Base-by-base conservation (phyloP, 2,888 invertebrate species). In the Anodontia alba region DNA sequence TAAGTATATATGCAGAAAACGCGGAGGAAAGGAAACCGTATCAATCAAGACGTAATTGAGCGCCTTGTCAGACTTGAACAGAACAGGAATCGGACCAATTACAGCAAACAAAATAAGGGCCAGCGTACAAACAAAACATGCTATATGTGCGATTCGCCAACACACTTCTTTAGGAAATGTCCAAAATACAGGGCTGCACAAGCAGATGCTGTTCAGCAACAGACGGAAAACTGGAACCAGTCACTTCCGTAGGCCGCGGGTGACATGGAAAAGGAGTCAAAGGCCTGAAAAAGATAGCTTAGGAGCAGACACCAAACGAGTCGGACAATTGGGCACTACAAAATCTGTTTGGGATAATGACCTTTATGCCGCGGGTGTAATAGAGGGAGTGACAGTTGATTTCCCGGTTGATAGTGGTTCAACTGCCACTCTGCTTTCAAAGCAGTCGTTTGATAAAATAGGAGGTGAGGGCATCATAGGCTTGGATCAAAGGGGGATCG, bases 231-330 rank as follows among this genome's bases (percentile, higher is more conserved):
- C 69, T 31, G 31, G 31, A 38, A 76, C 1, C 69, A 46, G 77
- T 72, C 77, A 54, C 49, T 36, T 72, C 72, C 31, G 33, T 78
- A 78, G 73, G 73, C 68, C 78, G 73, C 36, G 68, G 20, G 43
- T 78, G 78, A 69, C 57, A 38, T 70, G 23, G 0, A 43, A 23
- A 23, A 17, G 7, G 1, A 20, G 23, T n/a, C 43, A 46, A 43
- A 54, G 73, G 73, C 78, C 78, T 73, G 29, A 23, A 26, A 26
- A 3, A 20, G n/a, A 20, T 3, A 17, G 49, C 20, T 5, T 17
- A 17, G 26, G 51, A 51, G 20, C 5, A 26, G 17, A 57, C 17
- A 26, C 57, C 2, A 26, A 29, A 7, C 42, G 72, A 26, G n/a
- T 76, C 15, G 75, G 80, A 17, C 72, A 76, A 10, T 49, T 73